phyloP scores from a whole-genome alignment of 2,113 vertebrate species.

The Perca fluviatilis region DNA sequence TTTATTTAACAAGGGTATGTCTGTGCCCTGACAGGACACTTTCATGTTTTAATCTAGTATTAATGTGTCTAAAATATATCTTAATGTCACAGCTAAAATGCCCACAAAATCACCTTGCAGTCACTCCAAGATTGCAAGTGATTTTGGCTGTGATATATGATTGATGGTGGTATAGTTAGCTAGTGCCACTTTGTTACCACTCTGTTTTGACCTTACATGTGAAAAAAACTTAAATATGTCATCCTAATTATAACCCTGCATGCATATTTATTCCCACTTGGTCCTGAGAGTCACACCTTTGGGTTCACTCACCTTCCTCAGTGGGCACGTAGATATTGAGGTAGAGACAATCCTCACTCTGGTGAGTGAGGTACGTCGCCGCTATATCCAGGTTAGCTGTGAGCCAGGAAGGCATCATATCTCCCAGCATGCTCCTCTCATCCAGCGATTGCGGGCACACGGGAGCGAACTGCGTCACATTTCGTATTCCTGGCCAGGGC shows the following conservation, averaged over 20 bases:
- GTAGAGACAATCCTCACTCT: conserved; percentile 96
- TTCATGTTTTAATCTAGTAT: conserved; percentile 27
- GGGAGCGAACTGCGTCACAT: conserved; percentile 93
- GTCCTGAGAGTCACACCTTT: conserved; percentile 1
- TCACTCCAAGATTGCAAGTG: background rate
- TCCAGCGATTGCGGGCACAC: conserved; percentile 95
- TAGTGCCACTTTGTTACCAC: background rate
- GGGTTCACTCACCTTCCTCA: conserved; percentile 90
- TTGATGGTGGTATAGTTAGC: background rate
- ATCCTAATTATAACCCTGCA: conserved; percentile 30
- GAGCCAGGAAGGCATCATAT: conserved; percentile 96
- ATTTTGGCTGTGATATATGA: too few relatives aligned
- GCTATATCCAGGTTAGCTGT: conserved; percentile 96
- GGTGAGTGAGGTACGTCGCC: conserved; percentile 93
- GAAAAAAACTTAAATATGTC: conserved; percentile 16
- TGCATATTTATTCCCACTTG: conserved; percentile 11
- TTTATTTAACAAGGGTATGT: conserved; percentile 43
- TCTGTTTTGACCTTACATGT: background rate
- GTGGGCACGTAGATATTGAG: conserved; percentile 97
- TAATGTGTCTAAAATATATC: too few relatives aligned
- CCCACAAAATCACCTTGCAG: background rate
- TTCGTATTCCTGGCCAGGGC: conserved; percentile 93
- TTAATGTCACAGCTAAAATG: conserved; percentile 29
- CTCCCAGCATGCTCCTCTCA: conserved; percentile 91
- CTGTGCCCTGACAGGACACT: conserved; percentile 17